Conservation (phyloP, 2,797 vertebrate species). For the Sarcoramphus papa region DNA sequence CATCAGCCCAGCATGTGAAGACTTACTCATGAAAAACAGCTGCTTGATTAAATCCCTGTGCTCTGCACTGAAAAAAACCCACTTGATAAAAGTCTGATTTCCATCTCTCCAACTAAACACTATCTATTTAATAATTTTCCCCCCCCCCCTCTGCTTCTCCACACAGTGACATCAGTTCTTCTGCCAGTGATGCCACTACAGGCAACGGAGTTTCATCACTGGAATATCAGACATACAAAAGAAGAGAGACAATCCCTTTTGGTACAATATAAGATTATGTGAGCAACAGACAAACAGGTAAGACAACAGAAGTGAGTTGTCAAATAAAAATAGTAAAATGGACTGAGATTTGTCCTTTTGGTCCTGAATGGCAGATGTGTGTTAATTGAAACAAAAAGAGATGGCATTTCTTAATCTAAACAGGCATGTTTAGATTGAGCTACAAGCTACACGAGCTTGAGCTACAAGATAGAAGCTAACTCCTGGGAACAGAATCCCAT, state of each 20-base stretch:
- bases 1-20: constrained; percentile 40
- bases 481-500: background rate
- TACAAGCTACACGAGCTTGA: background rate
- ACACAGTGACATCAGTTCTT: background rate
- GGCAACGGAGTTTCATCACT: background rate
- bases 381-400: background rate
- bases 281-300: background rate
- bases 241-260: background rate
- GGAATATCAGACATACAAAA: background rate
- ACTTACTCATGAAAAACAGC: background rate
- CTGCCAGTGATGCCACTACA: background rate
- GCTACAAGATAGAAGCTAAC: background rate
- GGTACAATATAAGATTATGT: background rate
- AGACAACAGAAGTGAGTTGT: background rate
- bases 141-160: background rate
- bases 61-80: background rate
- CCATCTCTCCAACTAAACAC: background rate
- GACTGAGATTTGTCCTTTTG: background rate
- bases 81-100: background rate
- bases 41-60: constrained; percentile 15
- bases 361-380: background rate
- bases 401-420: background rate
- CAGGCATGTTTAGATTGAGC: background rate
- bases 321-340: background rate
- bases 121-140: background rate